Evolutionary conservation across 2,888 invertebrate species (phyloP).

Genomic region (Chloroclysta siterata): DNA sequence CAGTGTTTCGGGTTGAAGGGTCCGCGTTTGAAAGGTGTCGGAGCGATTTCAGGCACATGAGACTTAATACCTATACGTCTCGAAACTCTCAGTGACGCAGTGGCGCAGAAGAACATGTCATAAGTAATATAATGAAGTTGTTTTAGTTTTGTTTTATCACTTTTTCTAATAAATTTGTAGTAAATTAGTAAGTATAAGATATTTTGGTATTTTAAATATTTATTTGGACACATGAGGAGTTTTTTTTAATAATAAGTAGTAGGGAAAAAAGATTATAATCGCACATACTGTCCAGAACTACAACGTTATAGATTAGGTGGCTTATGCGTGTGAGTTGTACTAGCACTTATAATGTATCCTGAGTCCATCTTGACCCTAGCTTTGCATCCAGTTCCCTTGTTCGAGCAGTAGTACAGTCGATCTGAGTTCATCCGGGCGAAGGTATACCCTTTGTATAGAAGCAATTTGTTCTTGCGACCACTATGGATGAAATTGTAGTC

Average conservation of each 20-base stretch:
- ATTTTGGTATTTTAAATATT: no score
- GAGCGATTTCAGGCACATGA: no score
- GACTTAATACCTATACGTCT: no score
- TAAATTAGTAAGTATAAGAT: no score
- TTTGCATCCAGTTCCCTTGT: constrained; percentile 52
- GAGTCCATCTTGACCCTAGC: constrained; percentile 26
- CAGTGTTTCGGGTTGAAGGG: no score
- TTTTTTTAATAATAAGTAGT: background rate
- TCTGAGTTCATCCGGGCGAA: constrained; percentile 49
- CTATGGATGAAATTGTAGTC: constrained; percentile 10
- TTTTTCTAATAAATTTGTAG: no score
- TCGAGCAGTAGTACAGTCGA: constrained; percentile 57
- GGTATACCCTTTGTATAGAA: constrained; percentile 44
- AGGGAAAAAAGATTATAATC: background rate
- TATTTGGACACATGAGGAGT: no score
- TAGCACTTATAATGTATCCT: constrained; percentile 11
- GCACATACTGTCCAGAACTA: constrained; percentile 2
- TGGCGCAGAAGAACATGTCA: no score
- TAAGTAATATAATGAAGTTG: no score
- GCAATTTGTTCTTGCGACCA: constrained; percentile 44
- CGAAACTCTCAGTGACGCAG: no score
- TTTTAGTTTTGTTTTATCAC: no score
- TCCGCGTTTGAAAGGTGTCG: no score
- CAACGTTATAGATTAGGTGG: constrained; percentile 8
- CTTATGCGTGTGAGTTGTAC: constrained; percentile 15